A percentile compares a stretch with the other conserved stretches of the same genome.
These are phyloP conservation scores for Enteromius mattozi DNA, from an alignment of 2,797 vertebrate genomes.

Conservation along the genomic window DNA sequence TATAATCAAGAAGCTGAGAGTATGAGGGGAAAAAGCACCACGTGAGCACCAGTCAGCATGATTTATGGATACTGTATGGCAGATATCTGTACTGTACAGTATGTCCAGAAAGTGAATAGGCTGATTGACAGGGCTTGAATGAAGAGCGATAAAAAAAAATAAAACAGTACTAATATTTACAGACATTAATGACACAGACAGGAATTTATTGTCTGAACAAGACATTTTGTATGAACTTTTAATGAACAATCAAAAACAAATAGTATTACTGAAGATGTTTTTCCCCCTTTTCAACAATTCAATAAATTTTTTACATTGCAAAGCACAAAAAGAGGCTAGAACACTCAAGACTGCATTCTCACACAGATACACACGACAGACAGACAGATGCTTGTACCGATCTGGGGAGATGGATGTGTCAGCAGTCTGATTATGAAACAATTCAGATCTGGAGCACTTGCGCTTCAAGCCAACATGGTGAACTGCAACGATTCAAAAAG, in stretches of 20 bases:
- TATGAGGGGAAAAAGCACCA: too few species aligned
- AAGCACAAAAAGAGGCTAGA: neutral
- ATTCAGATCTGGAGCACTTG: constrained; percentile 47
- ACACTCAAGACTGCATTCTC: constrained; percentile 38
- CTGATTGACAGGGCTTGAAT: neutral
- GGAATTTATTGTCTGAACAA: neutral
- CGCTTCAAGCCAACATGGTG: constrained; percentile 34
- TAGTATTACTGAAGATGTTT: neutral
- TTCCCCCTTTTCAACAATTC: neutral
- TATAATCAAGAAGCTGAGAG: neutral
- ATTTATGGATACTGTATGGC: neutral
- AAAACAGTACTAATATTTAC: neutral
- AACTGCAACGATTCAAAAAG: constrained; percentile 43
- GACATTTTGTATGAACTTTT: neutral
- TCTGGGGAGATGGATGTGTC: constrained; percentile 28
- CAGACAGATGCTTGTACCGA: constrained; percentile 30
- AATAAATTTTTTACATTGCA: neutral
- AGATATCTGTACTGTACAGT: neutral
- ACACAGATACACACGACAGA: constrained; percentile 35
- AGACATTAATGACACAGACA: neutral
- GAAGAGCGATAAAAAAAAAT: neutral
- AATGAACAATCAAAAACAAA: neutral
- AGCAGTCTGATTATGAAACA: constrained; percentile 56
- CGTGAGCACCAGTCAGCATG: neutral
- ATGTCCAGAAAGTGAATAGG: neutral